Conservation (phyloP, 1,140 invertebrate genomes). For the Tyrophagus putrescentiae region DNA sequence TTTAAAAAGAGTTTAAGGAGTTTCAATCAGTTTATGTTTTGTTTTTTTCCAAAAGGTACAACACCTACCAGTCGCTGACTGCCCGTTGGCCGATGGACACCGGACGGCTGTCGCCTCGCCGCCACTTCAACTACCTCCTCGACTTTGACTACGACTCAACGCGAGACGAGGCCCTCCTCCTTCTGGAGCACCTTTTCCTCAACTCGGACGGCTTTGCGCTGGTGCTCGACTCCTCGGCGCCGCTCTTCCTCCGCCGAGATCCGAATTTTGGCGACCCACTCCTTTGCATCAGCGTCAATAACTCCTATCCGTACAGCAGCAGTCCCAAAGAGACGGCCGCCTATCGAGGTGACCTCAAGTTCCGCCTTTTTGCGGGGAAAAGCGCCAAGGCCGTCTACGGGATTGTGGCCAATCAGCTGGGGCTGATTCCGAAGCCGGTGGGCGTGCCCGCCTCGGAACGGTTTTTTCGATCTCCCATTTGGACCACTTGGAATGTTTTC, state of each 20-base stretch:
- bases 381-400: not conserved
- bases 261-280: not conserved
- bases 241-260: constrained; percentile 1
- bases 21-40: not conserved
- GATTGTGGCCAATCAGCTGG: not conserved
- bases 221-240: not conserved
- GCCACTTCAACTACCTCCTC: not conserved
- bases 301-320: constrained; percentile 42
- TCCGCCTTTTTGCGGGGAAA: not conserved
- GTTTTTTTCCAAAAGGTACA: not conserved
- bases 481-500: too few relatives aligned
- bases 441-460: too few relatives aligned
- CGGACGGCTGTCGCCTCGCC: not conserved
- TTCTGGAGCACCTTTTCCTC: not conserved
- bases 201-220: not conserved
- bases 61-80: not conserved
- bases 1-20: not conserved
- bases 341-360: not conserved
- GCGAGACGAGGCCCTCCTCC: not conserved
- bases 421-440: too few relatives aligned
- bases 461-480: too few relatives aligned
- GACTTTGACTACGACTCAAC: not conserved
- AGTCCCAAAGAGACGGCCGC: constrained; percentile 32
- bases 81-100: not conserved
- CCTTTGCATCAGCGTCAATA: constrained; percentile 30